These are phyloP conservation scores for Alitta virens DNA, from an alignment of 2,888 invertebrate genomes.

Conservation along the genomic window DNA sequence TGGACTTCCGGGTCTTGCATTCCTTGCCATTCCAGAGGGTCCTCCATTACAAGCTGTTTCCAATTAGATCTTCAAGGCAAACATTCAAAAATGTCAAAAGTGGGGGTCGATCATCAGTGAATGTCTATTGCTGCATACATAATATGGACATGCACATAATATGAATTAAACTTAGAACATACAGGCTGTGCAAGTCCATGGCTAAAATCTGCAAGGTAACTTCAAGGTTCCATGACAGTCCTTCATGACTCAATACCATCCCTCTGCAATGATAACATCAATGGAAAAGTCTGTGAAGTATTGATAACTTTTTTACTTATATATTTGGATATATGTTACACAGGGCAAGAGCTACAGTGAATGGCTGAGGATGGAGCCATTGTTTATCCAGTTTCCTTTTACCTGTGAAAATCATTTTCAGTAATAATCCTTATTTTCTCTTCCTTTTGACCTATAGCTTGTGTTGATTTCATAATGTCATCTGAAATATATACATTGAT, in stretches of 20 bases:
- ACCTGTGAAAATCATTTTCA: constrained; percentile 3
- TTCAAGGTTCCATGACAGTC: constrained; percentile 13
- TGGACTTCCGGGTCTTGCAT: too few relatives aligned
- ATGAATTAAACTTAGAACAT: too few relatives aligned
- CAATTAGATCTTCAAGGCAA: too few relatives aligned
- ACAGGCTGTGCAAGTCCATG: too few relatives aligned
- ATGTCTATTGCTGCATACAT: too few relatives aligned
- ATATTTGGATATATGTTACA: neutral
- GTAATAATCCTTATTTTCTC: neutral
- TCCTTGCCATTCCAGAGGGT: too few relatives aligned
- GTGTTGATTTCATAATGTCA: neutral
- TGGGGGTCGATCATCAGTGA: too few relatives aligned
- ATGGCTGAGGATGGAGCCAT: neutral
- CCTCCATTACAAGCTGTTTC: too few relatives aligned
- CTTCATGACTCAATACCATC: constrained; percentile 4
- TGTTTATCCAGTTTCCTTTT: neutral
- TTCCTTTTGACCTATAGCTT: neutral
- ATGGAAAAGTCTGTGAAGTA: neutral
- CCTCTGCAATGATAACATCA: neutral
- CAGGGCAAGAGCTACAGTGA: neutral
- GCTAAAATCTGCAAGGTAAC: constrained; percentile 3
- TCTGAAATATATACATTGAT: too few relatives aligned
- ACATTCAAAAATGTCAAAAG: too few relatives aligned
- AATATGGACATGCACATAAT: too few relatives aligned
- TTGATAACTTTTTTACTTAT: neutral